These are phyloP conservation scores for Rhinolophus sinicus DNA, from an alignment of 2,113 vertebrate species.

Conservation along the genomic window DNA sequence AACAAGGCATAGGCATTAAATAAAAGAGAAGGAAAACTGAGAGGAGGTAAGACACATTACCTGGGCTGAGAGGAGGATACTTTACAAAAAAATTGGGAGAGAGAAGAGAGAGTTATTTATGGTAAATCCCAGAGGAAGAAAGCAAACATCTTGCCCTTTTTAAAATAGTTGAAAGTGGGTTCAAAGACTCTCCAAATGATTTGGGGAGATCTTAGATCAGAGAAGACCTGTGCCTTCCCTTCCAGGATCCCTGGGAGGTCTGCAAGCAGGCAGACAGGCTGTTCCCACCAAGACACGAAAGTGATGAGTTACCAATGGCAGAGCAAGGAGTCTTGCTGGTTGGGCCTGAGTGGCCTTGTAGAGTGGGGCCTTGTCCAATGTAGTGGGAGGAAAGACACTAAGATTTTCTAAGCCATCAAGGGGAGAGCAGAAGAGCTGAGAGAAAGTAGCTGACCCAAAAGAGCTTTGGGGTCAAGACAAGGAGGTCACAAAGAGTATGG, in stretches of 20 bases:
- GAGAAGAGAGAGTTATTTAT: not conserved
- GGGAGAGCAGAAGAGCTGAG: not conserved
- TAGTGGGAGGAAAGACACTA: not conserved
- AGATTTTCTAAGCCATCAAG: not conserved
- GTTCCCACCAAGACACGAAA: not conserved
- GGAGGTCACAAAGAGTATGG: not conserved
- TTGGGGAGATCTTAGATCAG: not conserved
- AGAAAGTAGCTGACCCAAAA: not conserved
- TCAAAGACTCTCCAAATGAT: not conserved
- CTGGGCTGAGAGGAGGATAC: not conserved
- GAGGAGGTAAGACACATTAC: not conserved
- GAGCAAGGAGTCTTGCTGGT: not conserved
- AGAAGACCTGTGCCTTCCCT: not conserved
- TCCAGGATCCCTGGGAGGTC: not conserved
- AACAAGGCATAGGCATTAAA: not conserved
- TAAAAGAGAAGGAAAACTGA: not conserved
- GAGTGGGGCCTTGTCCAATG: not conserved
- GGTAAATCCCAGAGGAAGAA: not conserved
- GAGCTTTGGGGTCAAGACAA: not conserved
- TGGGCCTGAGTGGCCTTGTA: not conserved
- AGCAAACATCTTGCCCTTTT: not conserved
- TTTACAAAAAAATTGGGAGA: not conserved
- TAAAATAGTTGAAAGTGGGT: not conserved
- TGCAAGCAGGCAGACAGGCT: not conserved
- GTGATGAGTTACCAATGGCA: not conserved